Conservation (phyloP, 1,140 invertebrate genomes). For the Atta cephalotes region DNA sequence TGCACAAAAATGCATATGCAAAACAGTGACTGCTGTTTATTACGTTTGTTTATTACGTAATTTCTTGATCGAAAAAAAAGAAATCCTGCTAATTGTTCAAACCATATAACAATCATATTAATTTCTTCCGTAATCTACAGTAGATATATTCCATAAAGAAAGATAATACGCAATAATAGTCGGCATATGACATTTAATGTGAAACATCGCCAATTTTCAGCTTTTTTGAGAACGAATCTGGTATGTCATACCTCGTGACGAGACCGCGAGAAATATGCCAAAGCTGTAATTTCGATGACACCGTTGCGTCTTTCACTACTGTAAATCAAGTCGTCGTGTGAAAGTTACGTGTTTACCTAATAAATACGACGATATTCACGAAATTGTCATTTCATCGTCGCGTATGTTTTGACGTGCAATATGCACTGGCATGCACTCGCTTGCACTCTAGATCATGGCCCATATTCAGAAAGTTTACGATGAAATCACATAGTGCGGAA, state of each 20-base stretch:
- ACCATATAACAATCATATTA: not conserved
- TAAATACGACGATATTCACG: conserved; percentile 54
- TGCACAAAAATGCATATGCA: not conserved
- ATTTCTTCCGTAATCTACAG: not conserved
- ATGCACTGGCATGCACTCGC: not conserved
- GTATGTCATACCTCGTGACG: conserved; percentile 63
- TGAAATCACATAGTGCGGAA: no score
- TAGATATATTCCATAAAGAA: not conserved
- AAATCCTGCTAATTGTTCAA: not conserved
- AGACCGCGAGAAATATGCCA: not conserved
- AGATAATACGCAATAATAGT: conserved; percentile 14
- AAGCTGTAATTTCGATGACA: not conserved
- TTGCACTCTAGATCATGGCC: not conserved
- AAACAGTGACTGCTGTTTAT: conserved; percentile 30
- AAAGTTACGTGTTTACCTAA: not conserved
- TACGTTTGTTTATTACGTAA: conserved; percentile 69
- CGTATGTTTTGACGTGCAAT: conserved; percentile 67
- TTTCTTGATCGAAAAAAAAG: conserved; percentile 44
- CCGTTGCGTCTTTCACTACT: not conserved
- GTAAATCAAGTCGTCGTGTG: not conserved
- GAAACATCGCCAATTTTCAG: conserved; percentile 13
- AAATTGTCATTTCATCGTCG: conserved; percentile 76
- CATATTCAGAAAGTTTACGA: no score
- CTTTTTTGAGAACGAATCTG: conserved; percentile 40
- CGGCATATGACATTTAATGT: conserved; percentile 29